Conservation (phyloP, 2,113 vertebrate species). For the Cebus imitator region DNA sequence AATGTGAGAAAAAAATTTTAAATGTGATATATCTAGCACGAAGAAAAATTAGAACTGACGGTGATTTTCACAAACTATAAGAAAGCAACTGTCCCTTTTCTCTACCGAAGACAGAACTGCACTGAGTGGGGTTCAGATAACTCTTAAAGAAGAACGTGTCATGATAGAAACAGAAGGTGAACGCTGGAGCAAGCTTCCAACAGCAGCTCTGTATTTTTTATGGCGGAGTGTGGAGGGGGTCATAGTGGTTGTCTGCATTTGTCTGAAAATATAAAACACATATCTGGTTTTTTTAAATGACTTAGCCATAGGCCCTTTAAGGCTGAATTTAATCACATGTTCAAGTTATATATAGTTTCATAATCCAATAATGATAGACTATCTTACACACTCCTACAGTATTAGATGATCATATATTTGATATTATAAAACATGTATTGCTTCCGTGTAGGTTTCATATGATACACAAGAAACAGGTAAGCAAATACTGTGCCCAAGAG, state of each 20-base stretch:
- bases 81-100: background rate
- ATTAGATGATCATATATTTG: background rate
- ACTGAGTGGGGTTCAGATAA: background rate
- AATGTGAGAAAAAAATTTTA: background rate
- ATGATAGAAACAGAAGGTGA: fast-evolving
- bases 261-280: background rate
- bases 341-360: background rate
- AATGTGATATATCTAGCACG: background rate
- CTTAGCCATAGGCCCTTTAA: background rate
- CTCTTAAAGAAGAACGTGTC: background rate
- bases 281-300: background rate
- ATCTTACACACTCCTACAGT: background rate
- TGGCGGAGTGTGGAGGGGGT: too few species aligned
- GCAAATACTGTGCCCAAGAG: background rate
- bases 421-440: background rate
- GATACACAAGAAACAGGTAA: background rate
- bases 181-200: background rate
- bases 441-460: background rate
- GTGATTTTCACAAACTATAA: background rate
- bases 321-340: background rate
- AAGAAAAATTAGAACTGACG: background rate
- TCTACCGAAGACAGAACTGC: background rate
- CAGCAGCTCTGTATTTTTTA: background rate
- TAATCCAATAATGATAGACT: background rate
- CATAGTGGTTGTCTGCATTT: background rate